Percentiles rank a stretch among this genome's conserved stretches.
Conservation (phyloP, 2,888 invertebrate species). For the Meloe dianella region DNA sequence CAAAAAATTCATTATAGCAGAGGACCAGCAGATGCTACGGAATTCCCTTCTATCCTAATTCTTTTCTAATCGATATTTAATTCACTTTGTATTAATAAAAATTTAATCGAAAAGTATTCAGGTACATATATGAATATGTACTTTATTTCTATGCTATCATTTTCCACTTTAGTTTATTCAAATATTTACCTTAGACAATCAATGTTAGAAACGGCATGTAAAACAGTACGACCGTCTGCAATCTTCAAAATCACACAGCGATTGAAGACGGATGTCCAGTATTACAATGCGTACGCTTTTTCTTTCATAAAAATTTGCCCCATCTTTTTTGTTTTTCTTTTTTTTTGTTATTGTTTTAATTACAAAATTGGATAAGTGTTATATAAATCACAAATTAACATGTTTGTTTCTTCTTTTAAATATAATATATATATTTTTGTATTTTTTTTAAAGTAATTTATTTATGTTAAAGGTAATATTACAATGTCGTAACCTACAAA, state of each 20-base stretch:
- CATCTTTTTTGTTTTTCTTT: background rate
- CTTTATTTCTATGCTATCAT: constrained; percentile 44
- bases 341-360: constrained; percentile 16
- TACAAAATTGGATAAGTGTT: constrained; percentile 34
- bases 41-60: background rate
- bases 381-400: constrained; percentile 34
- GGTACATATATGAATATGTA: constrained; percentile 57
- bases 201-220: constrained; percentile 26
- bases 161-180: constrained; percentile 21
- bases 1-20: constrained; percentile 15
- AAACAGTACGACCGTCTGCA: background rate
- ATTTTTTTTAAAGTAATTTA: constrained; percentile 34
- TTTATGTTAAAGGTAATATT: constrained; percentile 33
- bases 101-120: constrained; percentile 44
- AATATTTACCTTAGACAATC: constrained; percentile 37
- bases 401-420: background rate
- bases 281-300: too few relatives aligned
- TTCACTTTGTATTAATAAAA: background rate
- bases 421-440: constrained; percentile 1
- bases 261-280: background rate
- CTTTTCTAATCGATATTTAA: background rate
- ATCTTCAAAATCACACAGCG: background rate
- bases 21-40: constrained; percentile 6
- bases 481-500: constrained; percentile 47
- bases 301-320: too few relatives aligned